Evolutionary conservation across 1,140 invertebrate genomes (phyloP).

Genomic region (Euura lappo): DNA sequence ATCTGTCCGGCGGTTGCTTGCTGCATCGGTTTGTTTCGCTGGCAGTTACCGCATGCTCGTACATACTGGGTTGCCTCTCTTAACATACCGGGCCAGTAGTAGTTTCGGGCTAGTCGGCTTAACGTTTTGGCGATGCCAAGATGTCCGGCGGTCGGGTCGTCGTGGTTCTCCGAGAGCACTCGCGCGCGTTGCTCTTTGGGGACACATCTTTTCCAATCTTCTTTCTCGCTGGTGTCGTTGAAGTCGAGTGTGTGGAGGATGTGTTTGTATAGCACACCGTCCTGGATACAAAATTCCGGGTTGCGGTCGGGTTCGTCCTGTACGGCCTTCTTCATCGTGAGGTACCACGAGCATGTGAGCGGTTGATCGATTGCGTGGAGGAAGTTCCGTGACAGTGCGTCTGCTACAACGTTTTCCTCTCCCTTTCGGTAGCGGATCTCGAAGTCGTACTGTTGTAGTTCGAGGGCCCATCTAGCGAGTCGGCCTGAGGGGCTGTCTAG

Average conservation of each 20-base stretch:
- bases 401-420: constrained; percentile 21
- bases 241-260: not conserved
- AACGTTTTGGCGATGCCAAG: constrained; percentile 26
- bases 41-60: not conserved
- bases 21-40: too few relatives aligned
- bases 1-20: too few relatives aligned
- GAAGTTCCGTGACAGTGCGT: constrained; percentile 30
- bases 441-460: constrained; percentile 36
- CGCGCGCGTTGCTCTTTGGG: constrained; percentile 18
- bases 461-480: constrained; percentile 54
- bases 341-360: not conserved
- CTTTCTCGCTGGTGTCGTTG: not conserved
- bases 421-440: constrained; percentile 33
- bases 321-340: not conserved
- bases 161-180: constrained; percentile 35
- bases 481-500: constrained; percentile 51
- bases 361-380: not conserved
- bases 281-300: not conserved
- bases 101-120: constrained; percentile 8
- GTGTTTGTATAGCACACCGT: not conserved
- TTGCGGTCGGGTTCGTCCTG: not conserved
- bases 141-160: constrained; percentile 31
- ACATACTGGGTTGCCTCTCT: not conserved
- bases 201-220: constrained; percentile 20
- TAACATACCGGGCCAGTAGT: constrained; percentile 30